phyloP scores from a whole-genome alignment of 1,140 invertebrate species.

The Danaus plexippus region DNA sequence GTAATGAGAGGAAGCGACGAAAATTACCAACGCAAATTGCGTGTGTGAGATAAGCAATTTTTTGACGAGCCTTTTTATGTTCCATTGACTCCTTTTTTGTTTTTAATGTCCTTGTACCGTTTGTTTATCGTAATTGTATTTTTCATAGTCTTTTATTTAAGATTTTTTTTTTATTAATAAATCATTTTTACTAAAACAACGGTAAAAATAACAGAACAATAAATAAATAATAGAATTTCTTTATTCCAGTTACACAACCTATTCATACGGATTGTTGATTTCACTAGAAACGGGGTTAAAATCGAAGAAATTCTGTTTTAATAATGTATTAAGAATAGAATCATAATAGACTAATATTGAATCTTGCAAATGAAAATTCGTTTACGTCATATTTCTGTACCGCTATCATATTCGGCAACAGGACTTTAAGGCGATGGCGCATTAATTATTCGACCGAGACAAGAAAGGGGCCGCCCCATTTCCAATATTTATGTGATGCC shows the following conservation, averaged over 20 bases:
- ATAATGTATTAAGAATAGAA: no score
- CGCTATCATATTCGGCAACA: slow-evolving; percentile 55
- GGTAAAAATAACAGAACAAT: no score
- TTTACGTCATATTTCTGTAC: slow-evolving; percentile 3
- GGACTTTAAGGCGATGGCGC: slow-evolving; percentile 58
- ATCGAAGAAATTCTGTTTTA: no score
- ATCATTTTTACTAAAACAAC: no score
- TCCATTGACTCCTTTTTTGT: slow-evolving; percentile 37
- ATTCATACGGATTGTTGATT: no score
- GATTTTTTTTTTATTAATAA: no score
- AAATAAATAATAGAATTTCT: no score
- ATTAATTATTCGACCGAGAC: slow-evolving; percentile 68
- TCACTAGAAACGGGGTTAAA: no score
- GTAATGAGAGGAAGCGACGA: slow-evolving; percentile 70
- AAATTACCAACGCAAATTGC: slow-evolving; percentile 69
- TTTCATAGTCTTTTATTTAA: no score
- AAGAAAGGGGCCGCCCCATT: slow-evolving; percentile 67
- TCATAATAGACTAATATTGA: no score
- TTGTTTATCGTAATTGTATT: slow-evolving; percentile 5
- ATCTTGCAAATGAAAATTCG: no score
- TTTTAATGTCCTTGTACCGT: slow-evolving; percentile 24
- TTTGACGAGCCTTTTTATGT: slow-evolving; percentile 45
- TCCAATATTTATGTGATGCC: slow-evolving; percentile 73
- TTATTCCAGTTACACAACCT: no score
- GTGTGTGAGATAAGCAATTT: slow-evolving; percentile 71